phyloP scores from a whole-genome alignment of 2,888 invertebrate species.

The Ellobium chinense region DNA sequence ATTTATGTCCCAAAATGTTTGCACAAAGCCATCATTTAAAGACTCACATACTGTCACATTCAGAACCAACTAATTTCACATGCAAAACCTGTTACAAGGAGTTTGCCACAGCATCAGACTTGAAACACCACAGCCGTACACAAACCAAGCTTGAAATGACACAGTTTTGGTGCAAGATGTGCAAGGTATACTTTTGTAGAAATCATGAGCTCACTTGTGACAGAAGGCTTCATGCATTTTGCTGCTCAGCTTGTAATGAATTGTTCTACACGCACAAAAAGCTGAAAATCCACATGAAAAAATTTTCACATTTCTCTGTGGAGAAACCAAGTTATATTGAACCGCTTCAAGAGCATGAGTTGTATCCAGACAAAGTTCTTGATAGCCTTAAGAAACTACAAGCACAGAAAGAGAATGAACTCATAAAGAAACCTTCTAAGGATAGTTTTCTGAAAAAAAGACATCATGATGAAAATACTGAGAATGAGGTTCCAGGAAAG shows the following conservation, averaged over 20 bases:
- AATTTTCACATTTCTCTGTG: slow-evolving; percentile 40
- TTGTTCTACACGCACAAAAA: slow-evolving; percentile 39
- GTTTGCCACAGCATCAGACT: slow-evolving; percentile 33
- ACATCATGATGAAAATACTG: neutral
- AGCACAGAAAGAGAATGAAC: slow-evolving; percentile 28
- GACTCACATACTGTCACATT: slow-evolving; percentile 42
- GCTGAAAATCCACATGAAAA: slow-evolving; percentile 42
- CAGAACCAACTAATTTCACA: slow-evolving; percentile 41
- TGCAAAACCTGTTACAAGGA: slow-evolving; percentile 43
- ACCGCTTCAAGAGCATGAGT: slow-evolving; percentile 37
- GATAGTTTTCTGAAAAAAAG: neutral
- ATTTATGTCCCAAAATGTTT: slow-evolving; percentile 47
- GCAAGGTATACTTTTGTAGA: slow-evolving; percentile 39
- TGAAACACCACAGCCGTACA: slow-evolving; percentile 22
- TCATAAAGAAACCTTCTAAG: neutral
- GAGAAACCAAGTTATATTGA: slow-evolving; percentile 37
- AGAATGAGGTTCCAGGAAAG: slow-evolving; percentile 21
- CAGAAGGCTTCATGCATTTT: slow-evolving; percentile 39
- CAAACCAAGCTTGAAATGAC: slow-evolving; percentile 37
- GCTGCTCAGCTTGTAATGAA: slow-evolving; percentile 45
- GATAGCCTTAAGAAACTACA: slow-evolving; percentile 13
- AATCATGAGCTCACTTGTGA: slow-evolving; percentile 7
- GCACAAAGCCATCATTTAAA: slow-evolving; percentile 46
- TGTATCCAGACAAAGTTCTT: slow-evolving; percentile 25
- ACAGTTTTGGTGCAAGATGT: slow-evolving; percentile 40